These are phyloP conservation scores for Lepidurus apus DNA, from an alignment of 1,140 invertebrate genomes.

Conservation along the genomic window DNA sequence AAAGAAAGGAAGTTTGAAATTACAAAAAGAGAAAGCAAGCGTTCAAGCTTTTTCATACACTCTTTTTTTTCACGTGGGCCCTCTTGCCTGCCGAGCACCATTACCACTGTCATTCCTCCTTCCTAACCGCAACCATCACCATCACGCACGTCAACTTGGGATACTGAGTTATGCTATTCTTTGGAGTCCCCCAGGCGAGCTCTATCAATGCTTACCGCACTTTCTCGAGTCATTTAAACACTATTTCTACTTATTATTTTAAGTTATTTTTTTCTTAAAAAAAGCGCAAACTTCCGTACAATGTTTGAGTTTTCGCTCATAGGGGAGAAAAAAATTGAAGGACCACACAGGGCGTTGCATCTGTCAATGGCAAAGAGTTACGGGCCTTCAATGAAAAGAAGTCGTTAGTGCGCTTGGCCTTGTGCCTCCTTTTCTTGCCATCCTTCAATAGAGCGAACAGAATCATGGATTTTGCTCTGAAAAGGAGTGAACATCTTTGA, in stretches of 20 bases:
- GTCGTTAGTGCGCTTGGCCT: conserved; percentile 20
- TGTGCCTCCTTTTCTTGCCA: conserved; percentile 18
- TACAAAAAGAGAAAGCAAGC: background rate
- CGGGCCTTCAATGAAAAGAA: conserved; percentile 11
- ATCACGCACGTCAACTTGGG: background rate
- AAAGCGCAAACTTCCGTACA: background rate
- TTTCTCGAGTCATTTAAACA: background rate
- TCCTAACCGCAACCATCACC: background rate
- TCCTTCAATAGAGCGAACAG: conserved; percentile 14
- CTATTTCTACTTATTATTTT: background rate
- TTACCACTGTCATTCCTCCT: conserved; percentile 7
- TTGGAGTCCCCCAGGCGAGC: background rate
- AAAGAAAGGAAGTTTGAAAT: background rate
- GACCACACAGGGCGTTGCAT: conserved; percentile 20
- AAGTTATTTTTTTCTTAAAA: too few species aligned
- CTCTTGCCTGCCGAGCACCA: background rate
- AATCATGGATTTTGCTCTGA: conserved; percentile 6
- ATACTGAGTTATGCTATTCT: background rate
- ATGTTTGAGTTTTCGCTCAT: background rate
- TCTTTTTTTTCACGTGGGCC: background rate
- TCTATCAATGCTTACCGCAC: background rate
- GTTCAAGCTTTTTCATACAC: background rate
- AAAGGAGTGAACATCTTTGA: conserved; percentile 15
- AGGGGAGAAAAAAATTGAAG: background rate
- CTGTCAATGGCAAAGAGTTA: conserved; percentile 17